Evolutionary conservation across 2,797 vertebrate genomes (phyloP).

Genomic region (Oreochromis mossambicus): DNA sequence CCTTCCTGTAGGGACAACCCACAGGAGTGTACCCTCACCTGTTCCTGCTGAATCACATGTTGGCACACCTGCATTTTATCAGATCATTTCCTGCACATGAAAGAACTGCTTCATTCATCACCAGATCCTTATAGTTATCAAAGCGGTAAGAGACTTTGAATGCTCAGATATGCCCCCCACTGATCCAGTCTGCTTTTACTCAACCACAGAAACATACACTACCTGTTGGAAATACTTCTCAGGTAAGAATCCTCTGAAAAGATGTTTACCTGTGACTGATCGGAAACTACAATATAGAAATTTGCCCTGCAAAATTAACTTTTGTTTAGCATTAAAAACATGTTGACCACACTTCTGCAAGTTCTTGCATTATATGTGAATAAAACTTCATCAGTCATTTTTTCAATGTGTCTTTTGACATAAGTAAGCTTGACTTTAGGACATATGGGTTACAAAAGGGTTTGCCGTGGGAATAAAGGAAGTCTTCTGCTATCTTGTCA

Average conservation of each 20-base stretch:
- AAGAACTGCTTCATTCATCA: not conserved
- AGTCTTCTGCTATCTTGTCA: slow-evolving; percentile 53
- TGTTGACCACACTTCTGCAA: not conserved
- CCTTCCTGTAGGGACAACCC: not conserved
- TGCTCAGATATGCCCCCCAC: not conserved
- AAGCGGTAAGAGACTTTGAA: not conserved
- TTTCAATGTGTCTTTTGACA: not conserved
- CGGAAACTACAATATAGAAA: not conserved
- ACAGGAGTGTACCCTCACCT: not conserved
- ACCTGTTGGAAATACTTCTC: not conserved
- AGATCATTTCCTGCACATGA: not conserved
- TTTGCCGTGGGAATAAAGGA: slow-evolving; percentile 39
- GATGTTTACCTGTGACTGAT: not conserved
- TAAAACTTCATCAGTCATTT: not conserved
- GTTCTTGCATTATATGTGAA: not conserved
- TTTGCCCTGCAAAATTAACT: not conserved
- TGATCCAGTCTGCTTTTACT: not conserved
- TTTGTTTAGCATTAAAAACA: not conserved
- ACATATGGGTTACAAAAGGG: slow-evolving; percentile 33
- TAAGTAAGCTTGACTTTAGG: not conserved
- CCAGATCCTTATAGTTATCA: not conserved
- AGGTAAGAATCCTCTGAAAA: not conserved
- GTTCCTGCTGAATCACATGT: not conserved
- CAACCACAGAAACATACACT: not conserved
- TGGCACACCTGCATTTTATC: not conserved